Percentiles rank a stretch among this genome's conserved stretches.
phyloP scores from a whole-genome alignment of 2,888 invertebrate genomes.

The Pterostichus madidus region DNA sequence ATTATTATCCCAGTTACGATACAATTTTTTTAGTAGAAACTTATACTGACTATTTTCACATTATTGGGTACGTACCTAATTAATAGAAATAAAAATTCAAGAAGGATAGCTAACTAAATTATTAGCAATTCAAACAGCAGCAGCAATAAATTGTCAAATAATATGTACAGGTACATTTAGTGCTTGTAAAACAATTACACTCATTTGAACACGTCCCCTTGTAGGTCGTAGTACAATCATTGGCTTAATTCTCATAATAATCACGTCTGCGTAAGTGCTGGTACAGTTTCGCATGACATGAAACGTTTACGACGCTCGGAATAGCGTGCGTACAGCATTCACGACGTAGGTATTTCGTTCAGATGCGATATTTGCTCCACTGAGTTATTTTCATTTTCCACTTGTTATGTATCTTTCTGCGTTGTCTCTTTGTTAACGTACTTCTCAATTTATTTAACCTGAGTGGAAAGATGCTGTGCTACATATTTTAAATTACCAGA shows the following conservation, averaged over 20 bases:
- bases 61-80: no score
- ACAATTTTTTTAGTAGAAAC: no score
- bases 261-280: slow-evolving; percentile 34
- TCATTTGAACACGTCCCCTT: slow-evolving; percentile 32
- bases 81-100: no score
- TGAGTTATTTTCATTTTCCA: slow-evolving; percentile 29
- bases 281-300: slow-evolving; percentile 33
- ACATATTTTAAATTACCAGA: neutral
- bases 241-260: slow-evolving; percentile 36
- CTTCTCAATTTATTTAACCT: slow-evolving; percentile 3
- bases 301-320: slow-evolving; percentile 1
- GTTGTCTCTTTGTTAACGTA: neutral
- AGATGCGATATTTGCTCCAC: neutral
- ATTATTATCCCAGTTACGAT: no score
- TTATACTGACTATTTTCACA: no score
- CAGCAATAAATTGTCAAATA: no score
- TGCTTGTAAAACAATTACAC: neutral
- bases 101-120: no score
- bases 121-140: neutral
- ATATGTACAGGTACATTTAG: no score
- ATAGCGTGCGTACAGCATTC: neutral
- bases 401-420: slow-evolving; percentile 2
- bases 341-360: neutral
- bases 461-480: neutral
- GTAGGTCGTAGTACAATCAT: slow-evolving; percentile 8